Base-by-base conservation (phyloP, 1,140 invertebrate genomes). In the Chironomus tepperi region DNA sequence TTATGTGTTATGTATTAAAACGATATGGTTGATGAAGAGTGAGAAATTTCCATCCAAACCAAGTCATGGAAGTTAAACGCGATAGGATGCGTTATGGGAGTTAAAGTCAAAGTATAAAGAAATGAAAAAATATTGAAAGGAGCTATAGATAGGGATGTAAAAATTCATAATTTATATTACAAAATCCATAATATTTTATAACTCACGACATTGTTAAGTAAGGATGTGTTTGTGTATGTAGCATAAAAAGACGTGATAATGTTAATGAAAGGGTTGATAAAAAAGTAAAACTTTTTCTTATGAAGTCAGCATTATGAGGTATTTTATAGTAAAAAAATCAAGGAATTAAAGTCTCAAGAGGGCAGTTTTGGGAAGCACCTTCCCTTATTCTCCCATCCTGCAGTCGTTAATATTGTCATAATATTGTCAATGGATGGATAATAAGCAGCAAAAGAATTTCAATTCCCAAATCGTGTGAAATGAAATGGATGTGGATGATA, bases 111-210 rank as follows among this genome's bases (percentile, higher is more conserved):
- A 34, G 24, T 34, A 34, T 2, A 34, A 34, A 34, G 24, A 34
- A 34, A 34, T 2, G 24, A 34, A 34, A 34, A 34, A 34, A 2
- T 34, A 34, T 34, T 34, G 24, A 34, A 34, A 34, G 24, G 24
- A 34, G 24, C 24, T 12, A 57, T 57, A 57, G 47, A 57, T 12
- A n/a, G 47, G 47, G 5, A 1, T 57, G 47, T 57, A 12, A 57
- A 57, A n/a, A 57, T 57, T 57, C 47, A 57, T 57, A 57, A 57
- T 57, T 57, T 57, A 57, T 57, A 57, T 57, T 57, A 57, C 47
- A 57, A 57, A 57, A 57, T 57, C 47, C 47, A 57, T 57, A 57
- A 57, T 57, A 57, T 57, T 57, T 57, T 57, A 57, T 15, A n/a
- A n/a, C 47, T 57, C 47, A 57, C 47, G 47, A 57, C 47, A 57